Percentiles rank a stretch among this genome's conserved stretches.
Conservation (phyloP, 1,140 invertebrate species). For the Heliconius hewitsoni region DNA sequence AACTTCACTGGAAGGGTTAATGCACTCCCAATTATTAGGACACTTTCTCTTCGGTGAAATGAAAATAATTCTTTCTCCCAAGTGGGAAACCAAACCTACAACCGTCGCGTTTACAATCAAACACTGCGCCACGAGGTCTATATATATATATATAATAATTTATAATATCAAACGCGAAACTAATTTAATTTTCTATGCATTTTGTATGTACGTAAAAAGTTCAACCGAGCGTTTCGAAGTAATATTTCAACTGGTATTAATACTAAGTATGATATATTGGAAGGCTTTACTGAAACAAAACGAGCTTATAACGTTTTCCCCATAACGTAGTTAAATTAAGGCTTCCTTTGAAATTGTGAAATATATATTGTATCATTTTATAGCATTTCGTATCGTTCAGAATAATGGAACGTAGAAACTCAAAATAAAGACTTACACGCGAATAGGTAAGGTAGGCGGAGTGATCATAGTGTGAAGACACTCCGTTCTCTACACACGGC, state of each 20-base stretch:
- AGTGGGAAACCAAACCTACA: background rate
- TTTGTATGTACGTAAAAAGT: background rate
- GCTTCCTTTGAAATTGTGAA: background rate
- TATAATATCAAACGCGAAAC: background rate
- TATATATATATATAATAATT: background rate
- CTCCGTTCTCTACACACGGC: background rate
- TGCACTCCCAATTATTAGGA: background rate
- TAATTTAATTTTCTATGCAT: background rate
- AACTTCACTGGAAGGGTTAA: background rate
- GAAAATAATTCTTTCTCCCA: background rate
- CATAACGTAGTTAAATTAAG: conserved; percentile 10
- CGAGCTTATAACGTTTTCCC: background rate
- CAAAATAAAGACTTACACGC: no score
- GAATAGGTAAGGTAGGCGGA: background rate
- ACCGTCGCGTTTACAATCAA: background rate
- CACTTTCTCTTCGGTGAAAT: background rate
- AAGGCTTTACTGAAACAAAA: background rate
- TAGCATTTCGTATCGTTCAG: background rate
- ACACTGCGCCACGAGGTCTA: background rate
- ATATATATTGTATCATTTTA: background rate
- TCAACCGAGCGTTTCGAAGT: background rate
- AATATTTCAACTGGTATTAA: conserved; percentile 7
- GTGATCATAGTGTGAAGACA: background rate
- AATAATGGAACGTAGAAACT: background rate
- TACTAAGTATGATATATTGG: conserved; percentile 11